Conservation (phyloP, 2,113 vertebrate species). For the Pachycephala philippinensis region DNA sequence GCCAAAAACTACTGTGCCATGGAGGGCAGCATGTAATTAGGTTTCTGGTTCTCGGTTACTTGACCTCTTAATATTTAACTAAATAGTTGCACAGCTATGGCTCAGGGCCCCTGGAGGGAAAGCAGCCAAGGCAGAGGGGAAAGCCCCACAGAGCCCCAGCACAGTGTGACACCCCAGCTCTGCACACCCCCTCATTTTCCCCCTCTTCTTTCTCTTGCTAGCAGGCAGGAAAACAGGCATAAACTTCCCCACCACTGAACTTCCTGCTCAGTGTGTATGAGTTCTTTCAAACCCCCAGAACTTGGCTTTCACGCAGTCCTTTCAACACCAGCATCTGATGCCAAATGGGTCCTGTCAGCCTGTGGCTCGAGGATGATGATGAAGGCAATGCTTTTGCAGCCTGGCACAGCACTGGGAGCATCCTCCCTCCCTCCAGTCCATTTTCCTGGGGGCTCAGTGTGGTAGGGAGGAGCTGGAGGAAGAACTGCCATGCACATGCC, state of each 20-base stretch:
- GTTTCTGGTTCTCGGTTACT: neutral
- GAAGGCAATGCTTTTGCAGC: neutral
- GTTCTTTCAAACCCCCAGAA: neutral
- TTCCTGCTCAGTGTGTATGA: rapidly evolving
- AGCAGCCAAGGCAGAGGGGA: neutral
- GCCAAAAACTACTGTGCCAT: neutral
- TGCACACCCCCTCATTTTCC: neutral
- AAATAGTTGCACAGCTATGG: neutral
- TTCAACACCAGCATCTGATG: rapidly evolving
- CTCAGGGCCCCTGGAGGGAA: neutral
- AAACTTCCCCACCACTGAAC: neutral
- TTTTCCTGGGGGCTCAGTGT: neutral
- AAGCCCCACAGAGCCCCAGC: neutral
- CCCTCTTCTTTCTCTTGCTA: neutral
- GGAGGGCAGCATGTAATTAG: neutral
- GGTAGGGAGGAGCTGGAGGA: neutral
- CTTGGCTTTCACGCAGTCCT: neutral
- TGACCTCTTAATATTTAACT: constrained; percentile 52
- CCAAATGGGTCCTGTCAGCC: neutral
- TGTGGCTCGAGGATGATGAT: rapidly evolving
- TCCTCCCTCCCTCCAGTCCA: neutral
- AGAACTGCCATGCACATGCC: neutral
- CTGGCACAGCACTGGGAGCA: rapidly evolving
- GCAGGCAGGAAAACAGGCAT: neutral
- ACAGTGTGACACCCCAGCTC: neutral